Conservation (phyloP, 2,888 invertebrate species). For the Diloba caeruleocephala region DNA sequence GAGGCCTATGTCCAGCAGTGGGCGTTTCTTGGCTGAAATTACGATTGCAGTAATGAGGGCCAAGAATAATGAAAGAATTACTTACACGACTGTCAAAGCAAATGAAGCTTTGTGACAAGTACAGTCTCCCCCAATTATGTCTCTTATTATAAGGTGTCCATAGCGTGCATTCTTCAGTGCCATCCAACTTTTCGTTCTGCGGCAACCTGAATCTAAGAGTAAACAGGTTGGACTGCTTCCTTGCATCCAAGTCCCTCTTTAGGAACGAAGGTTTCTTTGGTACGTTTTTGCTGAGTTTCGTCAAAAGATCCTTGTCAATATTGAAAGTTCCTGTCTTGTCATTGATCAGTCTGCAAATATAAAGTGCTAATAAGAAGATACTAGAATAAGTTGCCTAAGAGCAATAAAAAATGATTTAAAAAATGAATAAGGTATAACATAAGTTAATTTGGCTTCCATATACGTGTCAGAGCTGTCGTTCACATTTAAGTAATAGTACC, state of each 20-base stretch:
- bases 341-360: constrained; percentile 93
- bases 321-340: constrained; percentile 96
- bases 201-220: constrained; percentile 95
- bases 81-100: constrained; percentile 98
- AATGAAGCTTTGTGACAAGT: constrained; percentile 97
- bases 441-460: no score
- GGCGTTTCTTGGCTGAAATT: no score
- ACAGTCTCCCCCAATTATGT: constrained; percentile 96
- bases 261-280: constrained; percentile 97
- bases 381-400: no score
- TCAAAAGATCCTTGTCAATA: constrained; percentile 95
- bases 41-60: no score
- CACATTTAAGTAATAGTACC: no score
- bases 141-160: constrained; percentile 98
- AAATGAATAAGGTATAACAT: no score
- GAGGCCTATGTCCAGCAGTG: no score
- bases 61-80: constrained; percentile 26
- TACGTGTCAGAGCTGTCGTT: no score
- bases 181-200: constrained; percentile 97
- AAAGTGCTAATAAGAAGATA: no score
- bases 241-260: constrained; percentile 98
- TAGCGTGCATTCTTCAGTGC: constrained; percentile 96
- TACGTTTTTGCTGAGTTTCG: constrained; percentile 95
- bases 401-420: no score
- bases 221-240: constrained; percentile 97